A percentile compares a stretch with the other conserved stretches of the same genome.
These are phyloP conservation scores for Scaptomyza flava DNA, from an alignment of 2,888 invertebrate genomes.

Conservation along the genomic window DNA sequence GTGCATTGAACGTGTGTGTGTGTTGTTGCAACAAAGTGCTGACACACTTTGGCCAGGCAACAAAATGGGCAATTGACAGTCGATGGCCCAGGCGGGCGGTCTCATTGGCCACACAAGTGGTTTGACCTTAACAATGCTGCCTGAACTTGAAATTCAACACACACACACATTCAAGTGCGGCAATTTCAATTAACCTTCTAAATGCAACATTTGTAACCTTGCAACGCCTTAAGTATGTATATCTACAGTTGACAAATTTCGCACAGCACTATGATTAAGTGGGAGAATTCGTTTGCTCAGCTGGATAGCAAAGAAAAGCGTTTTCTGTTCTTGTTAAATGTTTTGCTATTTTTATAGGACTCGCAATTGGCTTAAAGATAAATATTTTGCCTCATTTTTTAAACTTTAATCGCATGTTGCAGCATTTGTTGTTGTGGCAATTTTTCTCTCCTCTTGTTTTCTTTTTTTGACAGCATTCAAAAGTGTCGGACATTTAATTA, in stretches of 20 bases:
- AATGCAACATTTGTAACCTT: conserved; percentile 42
- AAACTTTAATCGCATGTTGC: conserved; percentile 6
- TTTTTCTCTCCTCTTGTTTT: conserved; percentile 13
- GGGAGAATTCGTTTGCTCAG: conserved; percentile 22
- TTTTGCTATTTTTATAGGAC: conserved; percentile 20
- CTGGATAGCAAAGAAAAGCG: conserved; percentile 5
- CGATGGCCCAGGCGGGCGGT: conserved; percentile 33
- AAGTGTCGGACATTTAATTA: conserved; percentile 66
- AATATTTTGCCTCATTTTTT: conserved; percentile 3
- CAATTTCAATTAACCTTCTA: conserved; percentile 73
- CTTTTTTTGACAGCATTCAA: conserved; percentile 18
- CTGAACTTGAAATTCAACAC: conserved; percentile 61
- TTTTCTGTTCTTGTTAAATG: conserved; percentile 25
- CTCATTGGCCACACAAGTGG: conserved; percentile 73
- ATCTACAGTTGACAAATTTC: conserved; percentile 61
- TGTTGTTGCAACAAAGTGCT: conserved; percentile 57
- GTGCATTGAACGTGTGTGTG: conserved; percentile 66
- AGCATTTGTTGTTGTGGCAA: not conserved
- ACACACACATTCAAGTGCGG: conserved; percentile 23
- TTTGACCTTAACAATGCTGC: conserved; percentile 66
- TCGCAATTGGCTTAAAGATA: conserved; percentile 22
- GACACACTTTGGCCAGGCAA: conserved; percentile 73
- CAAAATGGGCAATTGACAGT: conserved; percentile 41
- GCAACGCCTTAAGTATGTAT: conserved; percentile 8
- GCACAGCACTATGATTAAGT: conserved; percentile 48